Percentiles rank a stretch among this genome's conserved stretches.
These are phyloP conservation scores for Caenorhabditis becei DNA, from an alignment of 2,888 invertebrate species.

Conservation along the genomic window DNA sequence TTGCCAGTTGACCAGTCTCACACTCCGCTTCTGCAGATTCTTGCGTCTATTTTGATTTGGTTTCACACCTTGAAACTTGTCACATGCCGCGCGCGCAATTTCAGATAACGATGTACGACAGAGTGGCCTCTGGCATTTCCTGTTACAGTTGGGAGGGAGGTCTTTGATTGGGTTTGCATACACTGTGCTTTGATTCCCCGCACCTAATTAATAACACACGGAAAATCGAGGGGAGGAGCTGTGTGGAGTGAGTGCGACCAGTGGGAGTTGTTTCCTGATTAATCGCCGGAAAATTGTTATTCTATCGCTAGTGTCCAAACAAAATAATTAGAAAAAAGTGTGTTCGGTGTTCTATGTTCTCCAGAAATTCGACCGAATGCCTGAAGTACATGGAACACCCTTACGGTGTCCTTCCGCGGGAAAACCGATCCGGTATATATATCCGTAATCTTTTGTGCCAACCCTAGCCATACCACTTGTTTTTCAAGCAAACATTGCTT, in stretches of 20 bases:
- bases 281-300: conserved; percentile 47
- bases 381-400: conserved; percentile 51
- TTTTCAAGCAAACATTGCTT: not conserved
- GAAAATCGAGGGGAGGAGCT: conserved; percentile 27
- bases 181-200: conserved; percentile 25
- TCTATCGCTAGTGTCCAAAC: conserved; percentile 48
- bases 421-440: conserved; percentile 42
- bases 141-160: not conserved
- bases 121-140: conserved; percentile 3
- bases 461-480: not conserved
- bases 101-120: conserved; percentile 33
- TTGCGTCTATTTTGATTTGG: conserved; percentile 47
- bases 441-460: conserved; percentile 22
- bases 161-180: not conserved
- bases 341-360: conserved; percentile 51
- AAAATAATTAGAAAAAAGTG: conserved; percentile 51
- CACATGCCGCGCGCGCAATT: conserved; percentile 48
- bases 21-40: conserved; percentile 47
- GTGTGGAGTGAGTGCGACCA: conserved; percentile 32
- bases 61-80: conserved; percentile 62
- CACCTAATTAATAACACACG: conserved; percentile 18
- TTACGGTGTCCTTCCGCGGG: conserved; percentile 26
- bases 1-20: conserved; percentile 3
- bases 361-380: conserved; percentile 28
- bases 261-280: conserved; percentile 54